These are phyloP conservation scores for Baronia brevicornis DNA, from an alignment of 2,888 invertebrate species.

Conservation along the genomic window DNA sequence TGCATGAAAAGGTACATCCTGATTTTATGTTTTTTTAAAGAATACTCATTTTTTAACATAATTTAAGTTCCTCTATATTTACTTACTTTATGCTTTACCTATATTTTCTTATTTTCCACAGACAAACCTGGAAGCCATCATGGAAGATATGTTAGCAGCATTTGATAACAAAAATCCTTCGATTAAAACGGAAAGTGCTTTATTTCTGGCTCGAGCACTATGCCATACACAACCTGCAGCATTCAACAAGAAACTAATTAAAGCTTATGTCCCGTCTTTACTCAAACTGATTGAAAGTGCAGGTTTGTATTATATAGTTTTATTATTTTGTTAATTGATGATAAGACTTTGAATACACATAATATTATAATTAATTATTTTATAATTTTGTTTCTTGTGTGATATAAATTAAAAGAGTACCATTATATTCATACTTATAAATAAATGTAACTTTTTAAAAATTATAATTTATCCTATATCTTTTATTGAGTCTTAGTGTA, in stretches of 20 bases:
- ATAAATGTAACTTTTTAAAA: too few relatives aligned
- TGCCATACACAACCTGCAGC: constrained; percentile 86
- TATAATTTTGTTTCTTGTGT: too few relatives aligned
- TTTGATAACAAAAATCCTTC: constrained; percentile 94
- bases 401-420: too few relatives aligned
- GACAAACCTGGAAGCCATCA: constrained; percentile 87
- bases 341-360: too few relatives aligned
- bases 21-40: background rate
- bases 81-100: too few relatives aligned
- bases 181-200: constrained; percentile 90
- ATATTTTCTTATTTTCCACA: constrained; percentile 61
- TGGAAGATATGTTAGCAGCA: constrained; percentile 90
- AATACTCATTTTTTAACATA: background rate
- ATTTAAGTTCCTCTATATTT: too few relatives aligned
- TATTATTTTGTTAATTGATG: background rate
- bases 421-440: too few relatives aligned
- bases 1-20: too few relatives aligned
- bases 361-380: too few relatives aligned
- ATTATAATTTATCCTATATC: too few relatives aligned
- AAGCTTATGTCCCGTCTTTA: constrained; percentile 85
- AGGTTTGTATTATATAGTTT: constrained; percentile 58
- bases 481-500: too few relatives aligned
- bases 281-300: constrained; percentile 86
- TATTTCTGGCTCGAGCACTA: constrained; percentile 89
- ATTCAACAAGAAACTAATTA: constrained; percentile 92